Percentiles rank a stretch among this genome's conserved stretches.
These are phyloP conservation scores for Notocelia uddmanniana DNA, from an alignment of 2,888 invertebrate genomes.

Conservation along the genomic window DNA sequence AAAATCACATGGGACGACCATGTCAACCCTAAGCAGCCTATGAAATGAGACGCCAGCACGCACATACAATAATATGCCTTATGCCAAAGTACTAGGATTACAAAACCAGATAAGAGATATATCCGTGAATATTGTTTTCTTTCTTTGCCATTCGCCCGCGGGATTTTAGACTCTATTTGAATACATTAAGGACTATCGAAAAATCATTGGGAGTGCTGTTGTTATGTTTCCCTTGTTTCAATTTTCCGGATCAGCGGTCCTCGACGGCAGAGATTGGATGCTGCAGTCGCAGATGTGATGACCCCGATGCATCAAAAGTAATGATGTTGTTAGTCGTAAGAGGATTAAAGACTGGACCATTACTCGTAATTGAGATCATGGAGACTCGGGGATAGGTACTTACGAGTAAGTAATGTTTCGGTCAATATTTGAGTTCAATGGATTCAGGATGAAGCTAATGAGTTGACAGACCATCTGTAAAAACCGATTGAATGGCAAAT, in stretches of 20 bases:
- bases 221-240: constrained; percentile 67
- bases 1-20: constrained; percentile 70
- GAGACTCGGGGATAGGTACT: background rate
- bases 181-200: constrained; percentile 10
- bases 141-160: constrained; percentile 1
- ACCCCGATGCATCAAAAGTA: constrained; percentile 41
- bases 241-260: constrained; percentile 79
- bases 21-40: constrained; percentile 48
- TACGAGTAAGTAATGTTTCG: background rate
- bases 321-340: constrained; percentile 40
- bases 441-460: background rate
- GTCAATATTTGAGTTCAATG: background rate
- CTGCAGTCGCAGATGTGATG: constrained; percentile 65
- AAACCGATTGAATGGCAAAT: too few relatives aligned
- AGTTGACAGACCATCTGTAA: background rate
- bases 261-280: constrained; percentile 69
- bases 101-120: constrained; percentile 19
- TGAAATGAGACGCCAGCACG: background rate
- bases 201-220: constrained; percentile 13
- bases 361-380: constrained; percentile 19
- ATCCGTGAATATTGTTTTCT: constrained; percentile 31
- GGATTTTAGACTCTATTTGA: constrained; percentile 4
- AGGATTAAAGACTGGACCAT: constrained; percentile 29
- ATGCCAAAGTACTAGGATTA: constrained; percentile 41
- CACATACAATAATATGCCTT: constrained; percentile 44